Evolutionary conservation across 2,797 vertebrate species (phyloP), one percentile per base, ranked within the genome.

Genomic region (Chromobotia macracanthus): DNA sequence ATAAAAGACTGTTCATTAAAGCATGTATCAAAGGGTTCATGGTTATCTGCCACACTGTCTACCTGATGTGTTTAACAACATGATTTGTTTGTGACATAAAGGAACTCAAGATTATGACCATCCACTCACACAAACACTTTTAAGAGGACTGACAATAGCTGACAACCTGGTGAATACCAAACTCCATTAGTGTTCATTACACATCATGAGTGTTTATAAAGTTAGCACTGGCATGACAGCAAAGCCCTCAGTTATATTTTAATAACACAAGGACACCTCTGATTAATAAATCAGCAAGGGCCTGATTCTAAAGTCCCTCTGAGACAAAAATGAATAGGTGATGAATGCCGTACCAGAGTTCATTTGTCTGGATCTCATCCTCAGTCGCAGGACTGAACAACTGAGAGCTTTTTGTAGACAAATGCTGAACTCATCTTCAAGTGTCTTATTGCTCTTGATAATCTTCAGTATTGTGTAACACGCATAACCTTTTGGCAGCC

Each of bases 381-480:
- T 35, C 11, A 69, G 10, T 21, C n/a, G 19, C 51, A 4, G 25
- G 16, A 67, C n/a, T 48, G 41, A 67, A 67, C 44, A 23, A 23
- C 41, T 19, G 5, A 48, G 65, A 13, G 35, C 10, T 38, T 31
- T 64, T 56, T 67, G 74, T 75, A 10, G 72, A 25, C 44, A 56
- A 80, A 65, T 31, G 21, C 65, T 77, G 55, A 75, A 74, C 69
- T 70, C 81, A 66, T 82, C 84, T 80, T 83, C 60, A 48, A 70
- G 80, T 71, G 56, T 65, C 73, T 84, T 80, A 85, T 83, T 83
- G 82, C 72, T 79, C 77, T 75, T 82, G 76, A 82, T 84, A 81
- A 84, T 82, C 67, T 71, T 82, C 78, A 66, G 65, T 76, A 82
- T 79, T 70, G 77, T 77, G 82, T 85, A 83, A 82, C 71, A 61